Base-by-base conservation (phyloP, 2,797 vertebrate species). In the Gephyroberyx darwinii region DNA sequence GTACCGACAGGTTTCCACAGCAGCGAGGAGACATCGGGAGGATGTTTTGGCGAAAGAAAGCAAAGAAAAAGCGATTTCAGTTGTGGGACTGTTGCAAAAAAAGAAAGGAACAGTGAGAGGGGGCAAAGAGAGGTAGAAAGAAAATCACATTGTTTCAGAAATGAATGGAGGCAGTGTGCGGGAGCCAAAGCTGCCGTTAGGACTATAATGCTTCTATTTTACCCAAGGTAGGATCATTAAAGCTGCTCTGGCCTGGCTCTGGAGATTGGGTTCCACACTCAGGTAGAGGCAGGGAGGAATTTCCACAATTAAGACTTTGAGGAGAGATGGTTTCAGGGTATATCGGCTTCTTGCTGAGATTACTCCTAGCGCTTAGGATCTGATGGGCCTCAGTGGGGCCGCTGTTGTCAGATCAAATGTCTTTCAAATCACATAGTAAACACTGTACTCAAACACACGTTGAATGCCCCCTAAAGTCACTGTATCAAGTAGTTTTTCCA, bases 161-260 rank as follows among this genome's bases (percentile, higher is more conserved):
- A 93, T 92, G 93, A 95, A 94, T 92, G 39, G 91, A 83, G 82
- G 77, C 89, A 90, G 91, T 95, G 94, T 94, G 88, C 86, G 53
- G 61, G 82, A 78, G 92, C 91, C 92, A 92, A 87, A 84, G 77
- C 66, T 76, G 71, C 88, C 64, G 30, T 90, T 88, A 81, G 84
- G 88, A 87, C 89, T 86, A 94, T 92, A 93, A 93, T 90, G 90
- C 87, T 84, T 88, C 87, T 88, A 86, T 93, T 94, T 93, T 93
- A 91, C 90, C 86, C 86, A 19, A 68, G 87, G 83, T 80, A 88
- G 84, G 85, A 85, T 91, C 89, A 92, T 91, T 92, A 88, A 90
- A 92, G 87, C 79, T 71, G 72, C 88, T 74, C 57, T 53, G 75
- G 86, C 66, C 62, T 71, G 79, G 82, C 65, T 55, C 30, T 75